Conservation (phyloP, 2,888 invertebrate genomes). For the Lysandra bellargus region DNA sequence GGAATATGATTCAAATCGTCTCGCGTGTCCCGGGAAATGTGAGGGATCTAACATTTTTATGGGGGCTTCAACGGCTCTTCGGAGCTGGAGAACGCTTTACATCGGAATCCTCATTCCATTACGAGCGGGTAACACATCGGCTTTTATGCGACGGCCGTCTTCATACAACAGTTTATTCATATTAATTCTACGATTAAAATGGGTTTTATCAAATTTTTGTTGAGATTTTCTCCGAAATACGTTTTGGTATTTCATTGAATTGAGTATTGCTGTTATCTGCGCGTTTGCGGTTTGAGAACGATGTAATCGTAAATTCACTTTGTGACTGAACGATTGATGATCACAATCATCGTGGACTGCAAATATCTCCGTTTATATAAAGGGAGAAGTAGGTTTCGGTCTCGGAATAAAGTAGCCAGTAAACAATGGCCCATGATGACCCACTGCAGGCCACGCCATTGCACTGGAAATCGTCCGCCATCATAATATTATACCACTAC, state of each 20-base stretch:
- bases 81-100: constrained; percentile 70
- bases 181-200: constrained; percentile 44
- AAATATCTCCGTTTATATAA: too few relatives aligned
- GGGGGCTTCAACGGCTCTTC: constrained; percentile 74
- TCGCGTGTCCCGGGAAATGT: constrained; percentile 58
- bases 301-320: background rate
- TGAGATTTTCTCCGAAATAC: background rate
- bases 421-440: too few relatives aligned
- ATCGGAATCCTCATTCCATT: constrained; percentile 75
- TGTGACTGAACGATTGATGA: background rate
- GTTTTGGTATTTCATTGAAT: background rate
- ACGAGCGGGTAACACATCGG: constrained; percentile 69
- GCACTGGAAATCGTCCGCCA: too few relatives aligned
- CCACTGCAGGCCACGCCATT: too few relatives aligned
- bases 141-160: constrained; percentile 67
- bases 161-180: constrained; percentile 51
- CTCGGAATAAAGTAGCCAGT: too few relatives aligned
- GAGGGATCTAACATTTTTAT: constrained; percentile 78
- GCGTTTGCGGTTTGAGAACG: background rate
- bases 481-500: too few relatives aligned
- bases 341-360: too few relatives aligned
- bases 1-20: constrained; percentile 49
- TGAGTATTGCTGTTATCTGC: background rate
- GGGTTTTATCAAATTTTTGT: background rate
- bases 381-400: too few relatives aligned